Evolutionary conservation across 2,113 vertebrate species (phyloP).

Genomic region (Melanotaenia duboulayi): DNA sequence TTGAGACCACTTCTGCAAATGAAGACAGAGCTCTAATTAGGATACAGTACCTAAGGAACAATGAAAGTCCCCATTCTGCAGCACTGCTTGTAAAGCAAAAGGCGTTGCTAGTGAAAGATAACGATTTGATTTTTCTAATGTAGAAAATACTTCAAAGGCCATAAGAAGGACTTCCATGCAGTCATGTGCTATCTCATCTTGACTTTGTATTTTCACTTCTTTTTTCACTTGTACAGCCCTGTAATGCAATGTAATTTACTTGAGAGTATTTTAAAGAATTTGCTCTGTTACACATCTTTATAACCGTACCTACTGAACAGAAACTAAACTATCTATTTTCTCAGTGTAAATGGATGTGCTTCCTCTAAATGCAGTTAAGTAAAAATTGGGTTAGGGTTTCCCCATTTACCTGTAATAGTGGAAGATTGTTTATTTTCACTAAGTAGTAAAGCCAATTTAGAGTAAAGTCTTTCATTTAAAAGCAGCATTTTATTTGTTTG

Average conservation of each 20-base stretch:
- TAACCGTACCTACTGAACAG: background rate
- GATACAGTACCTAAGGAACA: slow-evolving; percentile 37
- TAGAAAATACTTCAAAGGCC: background rate
- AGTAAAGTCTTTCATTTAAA: too few species aligned
- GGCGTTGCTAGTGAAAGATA: slow-evolving; percentile 1
- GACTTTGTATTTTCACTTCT: background rate
- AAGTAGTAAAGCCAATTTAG: too few species aligned
- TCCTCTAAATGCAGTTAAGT: background rate
- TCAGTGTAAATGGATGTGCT: background rate
- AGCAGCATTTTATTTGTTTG: too few species aligned
- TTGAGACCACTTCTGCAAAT: slow-evolving; percentile 47
- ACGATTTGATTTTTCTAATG: slow-evolving; percentile 10
- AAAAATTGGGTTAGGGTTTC: background rate
- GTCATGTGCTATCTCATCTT: slow-evolving; percentile 15
- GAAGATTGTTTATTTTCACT: too few species aligned
- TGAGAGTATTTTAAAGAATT: background rate
- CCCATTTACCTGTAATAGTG: background rate
- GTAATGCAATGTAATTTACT: background rate
- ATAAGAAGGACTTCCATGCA: background rate
- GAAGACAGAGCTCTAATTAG: slow-evolving; percentile 42
- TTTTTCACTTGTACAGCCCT: background rate
- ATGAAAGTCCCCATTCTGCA: slow-evolving; percentile 23
- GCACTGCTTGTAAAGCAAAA: slow-evolving; percentile 23
- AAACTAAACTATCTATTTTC: background rate
- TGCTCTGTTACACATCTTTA: background rate